A percentile compares a stretch with the other conserved stretches of the same genome.
phyloP scores from a whole-genome alignment of 2,888 invertebrate genomes.

The Chouioia cunea region DNA sequence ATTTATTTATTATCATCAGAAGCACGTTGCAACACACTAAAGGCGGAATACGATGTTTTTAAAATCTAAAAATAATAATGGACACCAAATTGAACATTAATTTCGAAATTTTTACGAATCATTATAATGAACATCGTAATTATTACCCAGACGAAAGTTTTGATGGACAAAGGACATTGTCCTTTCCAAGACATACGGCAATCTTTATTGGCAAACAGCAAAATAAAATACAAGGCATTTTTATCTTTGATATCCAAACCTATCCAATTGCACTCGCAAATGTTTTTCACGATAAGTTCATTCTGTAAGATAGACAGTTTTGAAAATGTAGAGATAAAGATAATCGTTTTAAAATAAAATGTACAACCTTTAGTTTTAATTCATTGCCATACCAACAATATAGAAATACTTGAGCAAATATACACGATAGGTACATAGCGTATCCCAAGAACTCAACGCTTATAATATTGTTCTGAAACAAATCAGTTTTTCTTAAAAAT shows the following conservation, averaged over 20 bases:
- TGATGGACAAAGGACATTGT: constrained; percentile 28
- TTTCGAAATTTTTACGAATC: background rate
- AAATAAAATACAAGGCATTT: constrained; percentile 20
- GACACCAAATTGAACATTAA: background rate
- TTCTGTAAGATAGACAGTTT: constrained; percentile 23
- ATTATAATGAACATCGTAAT: too few relatives aligned
- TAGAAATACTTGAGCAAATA: constrained; percentile 41
- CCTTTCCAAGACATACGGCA: constrained; percentile 33
- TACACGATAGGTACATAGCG: constrained; percentile 29
- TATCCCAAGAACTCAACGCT: constrained; percentile 32
- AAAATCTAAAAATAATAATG: constrained; percentile 30
- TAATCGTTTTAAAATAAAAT: background rate
- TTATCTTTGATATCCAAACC: background rate
- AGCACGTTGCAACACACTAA: constrained; percentile 28
- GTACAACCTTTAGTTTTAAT: constrained; percentile 31
- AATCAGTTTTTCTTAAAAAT: too few relatives aligned
- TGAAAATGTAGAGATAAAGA: background rate
- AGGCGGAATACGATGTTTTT: constrained; percentile 42
- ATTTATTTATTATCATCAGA: background rate
- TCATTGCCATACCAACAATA: constrained; percentile 44
- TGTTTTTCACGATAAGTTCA: constrained; percentile 3
- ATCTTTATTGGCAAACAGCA: constrained; percentile 24
- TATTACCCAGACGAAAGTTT: constrained; percentile 39
- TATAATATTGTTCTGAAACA: constrained; percentile 29
- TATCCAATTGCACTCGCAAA: constrained; percentile 33